Base-by-base conservation (phyloP, 2,888 invertebrate genomes). In the Theristus sp. region DNA sequence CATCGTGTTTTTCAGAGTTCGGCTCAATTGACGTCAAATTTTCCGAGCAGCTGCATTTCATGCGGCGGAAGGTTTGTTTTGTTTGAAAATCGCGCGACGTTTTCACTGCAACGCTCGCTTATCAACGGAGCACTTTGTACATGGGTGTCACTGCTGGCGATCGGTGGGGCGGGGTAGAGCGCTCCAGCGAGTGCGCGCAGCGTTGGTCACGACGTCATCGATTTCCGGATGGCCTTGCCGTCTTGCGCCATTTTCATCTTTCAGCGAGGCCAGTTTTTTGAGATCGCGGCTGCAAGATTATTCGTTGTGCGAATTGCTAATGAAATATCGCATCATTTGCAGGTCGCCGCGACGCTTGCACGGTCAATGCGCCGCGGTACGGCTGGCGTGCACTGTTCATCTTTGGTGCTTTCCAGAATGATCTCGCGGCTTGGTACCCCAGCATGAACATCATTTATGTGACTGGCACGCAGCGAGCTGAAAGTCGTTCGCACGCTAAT, bases 191-290 rank as follows among this genome's bases (percentile, higher is more conserved):
- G 20, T n/a, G 49, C 24, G n/a, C 3, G 20, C 6, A 10, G 3
- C 49, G 49, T n/a, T 20, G 82, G 82, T 64, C 79, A 79, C 1
- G 75, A 79, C 1, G 79, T 82, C 22, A 82, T 82, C 62, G 77
- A 80, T 66, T 70, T 81, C 17, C 71, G 54, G 82, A 82, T 2
- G 77, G 79, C 1, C 72, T 82, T n/a, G 82, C 82, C 3, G 81
- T 81, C 1, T 72, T 80, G 52, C 82, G n/a, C 82, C 67, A 81
- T 82, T 27, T 79, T 80, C 66, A 68, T 78, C 27, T 78, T 79
- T 65, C 80, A 13, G 3, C n/a, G 6, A 20, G 24, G 3, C 13
- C 24, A 49, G n/a, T 49, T 10, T 38, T 38, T 38, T 49, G 3
- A n/a, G 6, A 17, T 10, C n/a, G 49, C 13, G 6, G 49, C 3